Percentiles rank a stretch among this genome's conserved stretches.
Conservation (phyloP, 2,113 vertebrate genomes). For the Scolopax mira region DNA sequence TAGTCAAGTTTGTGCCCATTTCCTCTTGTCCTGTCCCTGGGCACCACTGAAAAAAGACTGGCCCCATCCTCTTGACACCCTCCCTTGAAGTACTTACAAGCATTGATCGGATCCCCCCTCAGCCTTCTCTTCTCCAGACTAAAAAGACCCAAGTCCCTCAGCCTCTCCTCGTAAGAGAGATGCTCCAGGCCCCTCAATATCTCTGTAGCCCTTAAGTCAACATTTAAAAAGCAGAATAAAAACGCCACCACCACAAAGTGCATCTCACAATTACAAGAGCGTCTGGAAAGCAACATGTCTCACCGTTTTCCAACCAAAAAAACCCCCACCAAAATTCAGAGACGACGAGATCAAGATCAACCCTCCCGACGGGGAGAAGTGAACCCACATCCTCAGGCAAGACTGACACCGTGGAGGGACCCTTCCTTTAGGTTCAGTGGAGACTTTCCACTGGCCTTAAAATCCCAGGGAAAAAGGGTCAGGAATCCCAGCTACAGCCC, state of each 20-base stretch:
- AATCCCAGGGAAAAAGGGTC: background rate
- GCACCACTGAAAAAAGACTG: too few species aligned
- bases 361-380: background rate
- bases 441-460: conserved; percentile 1
- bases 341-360: background rate
- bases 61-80: too few species aligned
- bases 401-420: background rate
- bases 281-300: background rate
- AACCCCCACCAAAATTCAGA: background rate
- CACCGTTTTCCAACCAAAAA: background rate
- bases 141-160: too few species aligned
- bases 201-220: too few species aligned
- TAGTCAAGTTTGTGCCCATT: too few species aligned
- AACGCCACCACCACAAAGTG: accelerated
- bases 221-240: background rate
- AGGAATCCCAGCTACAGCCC: background rate
- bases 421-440: background rate
- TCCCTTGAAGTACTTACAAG: too few species aligned
- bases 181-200: too few species aligned
- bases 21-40: too few species aligned
- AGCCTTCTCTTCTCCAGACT: too few species aligned
- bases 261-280: background rate
- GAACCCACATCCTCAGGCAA: background rate
- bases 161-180: too few species aligned
- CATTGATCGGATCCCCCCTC: too few species aligned